Evolutionary conservation across 2,888 invertebrate genomes (phyloP).

Genomic region (Xanthia togata): DNA sequence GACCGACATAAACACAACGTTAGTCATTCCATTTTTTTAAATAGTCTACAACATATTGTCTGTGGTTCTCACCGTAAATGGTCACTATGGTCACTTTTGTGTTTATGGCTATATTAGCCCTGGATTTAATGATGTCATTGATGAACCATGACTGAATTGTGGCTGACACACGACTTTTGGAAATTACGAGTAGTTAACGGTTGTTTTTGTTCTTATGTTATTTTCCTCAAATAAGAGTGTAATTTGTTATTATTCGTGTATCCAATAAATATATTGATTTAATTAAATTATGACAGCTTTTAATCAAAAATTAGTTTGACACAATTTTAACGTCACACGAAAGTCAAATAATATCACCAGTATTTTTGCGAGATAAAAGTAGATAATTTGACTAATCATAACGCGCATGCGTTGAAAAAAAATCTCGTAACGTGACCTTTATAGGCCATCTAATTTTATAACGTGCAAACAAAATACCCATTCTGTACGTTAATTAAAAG

Average conservation of each 20-base stretch:
- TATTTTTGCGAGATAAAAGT: neutral
- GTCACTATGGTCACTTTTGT: neutral
- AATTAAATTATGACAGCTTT: neutral
- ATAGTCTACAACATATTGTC: conserved; percentile 2
- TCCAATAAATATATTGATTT: neutral
- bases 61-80: conserved; percentile 4
- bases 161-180: neutral
- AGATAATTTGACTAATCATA: neutral
- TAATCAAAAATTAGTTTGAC: neutral
- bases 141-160: conserved; percentile 1
- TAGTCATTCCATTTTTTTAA: conserved; percentile 45
- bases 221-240: neutral
- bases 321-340: neutral
- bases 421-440: conserved; percentile 16
- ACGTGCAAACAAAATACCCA: conserved; percentile 27
- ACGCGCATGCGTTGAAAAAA: neutral
- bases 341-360: neutral
- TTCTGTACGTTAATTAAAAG: conserved; percentile 41
- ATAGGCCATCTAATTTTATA: conserved; percentile 26
- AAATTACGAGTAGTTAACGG: conserved; percentile 10
- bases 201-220: neutral
- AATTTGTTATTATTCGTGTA: neutral
- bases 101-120: neutral
- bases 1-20: conserved; percentile 48
- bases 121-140: neutral